Conservation (phyloP, 2,113 vertebrate species). For the Zootoca vivipara region DNA sequence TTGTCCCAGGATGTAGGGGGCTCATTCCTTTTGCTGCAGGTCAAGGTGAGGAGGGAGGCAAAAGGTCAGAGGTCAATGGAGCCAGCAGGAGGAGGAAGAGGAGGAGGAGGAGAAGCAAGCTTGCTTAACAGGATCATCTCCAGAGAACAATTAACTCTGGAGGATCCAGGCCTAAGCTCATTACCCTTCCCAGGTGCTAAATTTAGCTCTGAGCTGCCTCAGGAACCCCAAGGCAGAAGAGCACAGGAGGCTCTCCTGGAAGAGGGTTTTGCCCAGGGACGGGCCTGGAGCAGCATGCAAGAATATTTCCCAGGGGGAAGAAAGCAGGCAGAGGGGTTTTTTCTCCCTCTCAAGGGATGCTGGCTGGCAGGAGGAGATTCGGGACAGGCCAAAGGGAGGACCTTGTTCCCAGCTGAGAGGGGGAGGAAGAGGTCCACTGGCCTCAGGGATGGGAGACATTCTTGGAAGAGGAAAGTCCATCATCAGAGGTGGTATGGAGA, state of each 20-base stretch:
- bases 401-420: too few relatives aligned
- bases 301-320: background rate
- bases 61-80: background rate
- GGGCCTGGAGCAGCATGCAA: background rate
- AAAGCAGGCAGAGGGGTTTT: background rate
- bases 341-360: too few relatives aligned
- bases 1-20: background rate
- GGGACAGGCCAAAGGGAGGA: too few relatives aligned
- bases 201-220: background rate
- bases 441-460: background rate
- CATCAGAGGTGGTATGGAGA: too few relatives aligned
- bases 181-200: background rate
- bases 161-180: background rate
- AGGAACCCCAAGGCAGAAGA: background rate
- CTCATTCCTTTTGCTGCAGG: background rate
- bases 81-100: background rate
- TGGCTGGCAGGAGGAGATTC: too few relatives aligned
- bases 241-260: background rate
- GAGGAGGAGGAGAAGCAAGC: background rate
- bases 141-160: background rate
- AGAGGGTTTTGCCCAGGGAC: background rate
- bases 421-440: background rate
- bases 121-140: background rate
- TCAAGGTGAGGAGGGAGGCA: background rate
- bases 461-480: too few relatives aligned